Conservation (phyloP, 2,888 invertebrate genomes). For the Drosophila trichaetosa region DNA sequence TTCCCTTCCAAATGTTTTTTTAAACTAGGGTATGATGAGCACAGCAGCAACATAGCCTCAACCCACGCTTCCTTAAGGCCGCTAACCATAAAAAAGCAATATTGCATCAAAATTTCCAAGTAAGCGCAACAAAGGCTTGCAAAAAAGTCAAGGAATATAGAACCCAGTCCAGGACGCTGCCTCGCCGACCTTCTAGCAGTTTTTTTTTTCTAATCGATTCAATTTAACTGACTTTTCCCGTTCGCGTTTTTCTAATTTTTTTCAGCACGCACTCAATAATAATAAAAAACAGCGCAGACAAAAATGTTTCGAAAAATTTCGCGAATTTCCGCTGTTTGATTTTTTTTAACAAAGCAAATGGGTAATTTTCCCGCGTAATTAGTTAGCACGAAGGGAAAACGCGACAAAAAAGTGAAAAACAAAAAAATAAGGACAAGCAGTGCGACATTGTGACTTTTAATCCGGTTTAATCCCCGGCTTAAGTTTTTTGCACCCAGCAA, state of each 20-base stretch:
- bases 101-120: conserved; percentile 47
- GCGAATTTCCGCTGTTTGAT: conserved; percentile 65
- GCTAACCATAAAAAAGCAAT: conserved; percentile 36
- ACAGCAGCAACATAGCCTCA: conserved; percentile 21
- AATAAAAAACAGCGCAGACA: conserved; percentile 42
- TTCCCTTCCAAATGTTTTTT: conserved; percentile 9
- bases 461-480: conserved; percentile 79
- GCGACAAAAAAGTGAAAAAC: conserved; percentile 43
- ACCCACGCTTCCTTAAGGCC: conserved; percentile 5
- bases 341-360: conserved; percentile 57
- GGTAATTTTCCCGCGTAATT: conserved; percentile 74
- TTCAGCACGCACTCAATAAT: conserved; percentile 30
- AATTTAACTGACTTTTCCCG: conserved; percentile 70
- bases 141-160: conserved; percentile 69
- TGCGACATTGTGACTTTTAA: conserved; percentile 70
- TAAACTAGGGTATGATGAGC: conserved; percentile 25
- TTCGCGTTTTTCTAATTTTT: conserved; percentile 36
- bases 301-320: conserved; percentile 51
- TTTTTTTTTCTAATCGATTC: conserved; percentile 73
- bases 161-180: conserved; percentile 26
- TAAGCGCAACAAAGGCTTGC: conserved; percentile 72
- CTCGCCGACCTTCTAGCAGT: conserved; percentile 34
- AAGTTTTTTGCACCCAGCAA: conserved; percentile 73
- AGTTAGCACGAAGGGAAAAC: conserved; percentile 71
- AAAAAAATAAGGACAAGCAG: conserved; percentile 65